Evolutionary conservation across 2,888 invertebrate species (phyloP).

Genomic region (Polyommatus icarus): DNA sequence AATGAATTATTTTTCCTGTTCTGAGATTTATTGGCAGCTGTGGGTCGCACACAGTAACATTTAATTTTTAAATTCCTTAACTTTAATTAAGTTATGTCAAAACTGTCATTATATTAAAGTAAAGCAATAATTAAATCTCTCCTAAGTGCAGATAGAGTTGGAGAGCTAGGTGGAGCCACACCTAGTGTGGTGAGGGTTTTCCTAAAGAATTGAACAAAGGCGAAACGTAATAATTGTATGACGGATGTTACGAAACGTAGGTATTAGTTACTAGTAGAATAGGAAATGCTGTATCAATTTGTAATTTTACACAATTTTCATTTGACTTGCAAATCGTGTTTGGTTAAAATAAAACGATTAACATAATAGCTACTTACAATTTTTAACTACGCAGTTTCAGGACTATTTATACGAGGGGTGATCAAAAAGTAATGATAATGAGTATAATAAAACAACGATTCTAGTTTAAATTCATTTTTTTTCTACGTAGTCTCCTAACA

Average conservation of each 20-base stretch:
- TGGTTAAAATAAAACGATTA: not conserved
- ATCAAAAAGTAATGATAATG: no score
- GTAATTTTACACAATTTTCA: constrained; percentile 7
- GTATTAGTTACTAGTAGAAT: not conserved
- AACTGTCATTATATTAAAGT: not conserved
- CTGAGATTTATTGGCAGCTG: no score
- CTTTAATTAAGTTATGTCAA: no score
- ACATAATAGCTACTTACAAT: not conserved
- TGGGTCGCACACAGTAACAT: no score
- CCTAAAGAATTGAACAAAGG: not conserved
- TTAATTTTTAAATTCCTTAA: not conserved
- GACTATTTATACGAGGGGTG: not conserved
- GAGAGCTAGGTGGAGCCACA: not conserved
- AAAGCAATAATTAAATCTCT: not conserved
- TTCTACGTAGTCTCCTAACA: no score
- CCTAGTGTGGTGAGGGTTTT: not conserved
- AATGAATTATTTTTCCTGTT: no score
- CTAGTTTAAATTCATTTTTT: no score
- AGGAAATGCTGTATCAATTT: constrained; percentile 14
- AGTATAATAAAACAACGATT: no score
- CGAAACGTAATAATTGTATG: not conserved
- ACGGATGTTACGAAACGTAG: not conserved
- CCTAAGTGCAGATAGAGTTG: no score
- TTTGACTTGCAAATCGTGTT: constrained; percentile 6
- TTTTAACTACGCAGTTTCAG: constrained; percentile 13